phyloP scores from a whole-genome alignment of 2,113 vertebrate species.

The Lepisosteus osseus region DNA sequence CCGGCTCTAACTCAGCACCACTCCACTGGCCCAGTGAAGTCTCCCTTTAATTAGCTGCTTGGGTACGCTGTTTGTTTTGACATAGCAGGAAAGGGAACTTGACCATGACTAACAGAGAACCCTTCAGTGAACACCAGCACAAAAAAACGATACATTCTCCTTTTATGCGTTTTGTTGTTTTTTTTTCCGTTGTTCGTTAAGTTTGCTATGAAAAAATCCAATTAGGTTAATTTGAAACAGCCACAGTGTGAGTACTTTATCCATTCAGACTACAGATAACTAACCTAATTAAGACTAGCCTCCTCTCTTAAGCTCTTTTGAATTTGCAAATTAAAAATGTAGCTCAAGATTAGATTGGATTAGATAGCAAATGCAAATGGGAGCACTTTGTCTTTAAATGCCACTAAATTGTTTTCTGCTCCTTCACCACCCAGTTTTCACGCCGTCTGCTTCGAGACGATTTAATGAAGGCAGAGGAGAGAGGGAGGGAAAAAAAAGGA shows the following conservation, averaged over 20 bases:
- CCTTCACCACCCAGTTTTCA: slow-evolving; percentile 38
- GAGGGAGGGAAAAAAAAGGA: neutral
- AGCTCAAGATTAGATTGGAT: slow-evolving; percentile 61
- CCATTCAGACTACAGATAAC: slow-evolving; percentile 63
- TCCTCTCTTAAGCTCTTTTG: slow-evolving; percentile 49
- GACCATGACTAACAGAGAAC: slow-evolving; percentile 51
- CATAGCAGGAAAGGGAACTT: slow-evolving; percentile 46
- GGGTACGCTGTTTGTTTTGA: slow-evolving; percentile 43
- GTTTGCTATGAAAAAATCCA: slow-evolving; percentile 64
- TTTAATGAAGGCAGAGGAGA: slow-evolving; percentile 18
- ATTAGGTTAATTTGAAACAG: slow-evolving; percentile 69
- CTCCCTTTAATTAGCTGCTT: slow-evolving; percentile 41
- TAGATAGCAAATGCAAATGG: slow-evolving; percentile 60
- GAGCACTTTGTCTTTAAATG: slow-evolving; percentile 43
- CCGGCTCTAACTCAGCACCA: neutral
- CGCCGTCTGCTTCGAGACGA: slow-evolving; percentile 24
- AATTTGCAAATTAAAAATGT: slow-evolving; percentile 58
- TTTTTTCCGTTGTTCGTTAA: slow-evolving; percentile 49
- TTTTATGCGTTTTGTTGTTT: neutral
- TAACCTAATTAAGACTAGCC: slow-evolving; percentile 67
- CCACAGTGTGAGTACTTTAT: slow-evolving; percentile 57
- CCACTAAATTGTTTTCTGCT: slow-evolving; percentile 39
- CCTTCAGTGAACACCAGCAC: slow-evolving; percentile 31
- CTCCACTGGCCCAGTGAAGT: slow-evolving; percentile 26
- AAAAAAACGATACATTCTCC: neutral